Percentiles rank a stretch among this genome's conserved stretches.
phyloP scores from a whole-genome alignment of 2,113 vertebrate genomes.

The Nannobrachium achirus region DNA sequence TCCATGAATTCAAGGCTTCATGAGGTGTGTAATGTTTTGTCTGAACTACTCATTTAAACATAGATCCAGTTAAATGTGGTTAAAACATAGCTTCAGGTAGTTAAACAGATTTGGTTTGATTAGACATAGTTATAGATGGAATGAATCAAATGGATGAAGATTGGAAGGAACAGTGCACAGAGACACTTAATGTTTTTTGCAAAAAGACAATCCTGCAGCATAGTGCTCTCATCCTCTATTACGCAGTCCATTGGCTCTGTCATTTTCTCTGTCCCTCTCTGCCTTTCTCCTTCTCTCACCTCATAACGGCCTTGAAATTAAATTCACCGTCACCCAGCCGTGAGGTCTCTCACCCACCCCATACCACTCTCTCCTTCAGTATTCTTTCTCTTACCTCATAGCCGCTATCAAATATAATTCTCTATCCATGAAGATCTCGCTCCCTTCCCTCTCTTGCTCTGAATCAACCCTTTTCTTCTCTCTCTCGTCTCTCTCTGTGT shows the following conservation, averaged over 20 bases:
- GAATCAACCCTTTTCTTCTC: too few relatives aligned
- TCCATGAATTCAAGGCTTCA: too few relatives aligned
- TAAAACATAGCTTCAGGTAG: too few relatives aligned
- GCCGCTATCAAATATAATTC: slow-evolving; percentile 43
- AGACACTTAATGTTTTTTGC: slow-evolving; percentile 16
- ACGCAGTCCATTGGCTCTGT: slow-evolving; percentile 36
- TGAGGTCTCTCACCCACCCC: slow-evolving; percentile 21
- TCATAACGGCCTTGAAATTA: slow-evolving; percentile 46
- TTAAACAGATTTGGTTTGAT: too few relatives aligned
- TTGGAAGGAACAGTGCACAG: slow-evolving; percentile 12
- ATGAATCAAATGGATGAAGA: slow-evolving; percentile 9
- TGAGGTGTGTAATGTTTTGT: too few relatives aligned
- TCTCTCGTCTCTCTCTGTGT: too few relatives aligned
- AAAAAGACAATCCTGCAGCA: slow-evolving; percentile 17
- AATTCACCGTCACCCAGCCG: slow-evolving; percentile 46
- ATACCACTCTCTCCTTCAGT: slow-evolving; percentile 4
- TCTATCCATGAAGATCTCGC: slow-evolving; percentile 7
- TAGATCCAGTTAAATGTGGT: not conserved
- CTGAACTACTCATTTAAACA: too few relatives aligned
- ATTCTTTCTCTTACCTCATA: slow-evolving; percentile 20
- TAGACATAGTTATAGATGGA: too few relatives aligned
- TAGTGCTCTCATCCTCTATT: slow-evolving; percentile 29
- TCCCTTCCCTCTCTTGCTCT: not conserved
- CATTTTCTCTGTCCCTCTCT: slow-evolving; percentile 12
- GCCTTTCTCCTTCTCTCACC: slow-evolving; percentile 22